Evolutionary conservation across 1,140 invertebrate species (phyloP).

Genomic region (Nephila pilipes): DNA sequence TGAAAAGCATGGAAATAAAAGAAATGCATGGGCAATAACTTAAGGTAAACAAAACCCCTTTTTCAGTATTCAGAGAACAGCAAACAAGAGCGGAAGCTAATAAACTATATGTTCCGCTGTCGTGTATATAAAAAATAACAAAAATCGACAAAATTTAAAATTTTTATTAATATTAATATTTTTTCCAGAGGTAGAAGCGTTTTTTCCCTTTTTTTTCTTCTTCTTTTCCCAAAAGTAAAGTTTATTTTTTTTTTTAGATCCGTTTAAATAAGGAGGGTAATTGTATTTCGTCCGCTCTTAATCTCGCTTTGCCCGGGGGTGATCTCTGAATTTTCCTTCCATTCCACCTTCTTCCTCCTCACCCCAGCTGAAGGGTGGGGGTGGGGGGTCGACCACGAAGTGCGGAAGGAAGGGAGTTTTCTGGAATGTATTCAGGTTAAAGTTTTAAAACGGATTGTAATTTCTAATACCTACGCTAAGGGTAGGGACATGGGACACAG

Average conservation of each 20-base stretch:
- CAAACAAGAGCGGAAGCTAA: conserved; percentile 11
- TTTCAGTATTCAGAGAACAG: neutral
- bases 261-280: conserved; percentile 67
- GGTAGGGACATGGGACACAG: too few species aligned
- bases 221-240: neutral
- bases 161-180: conserved; percentile 73
- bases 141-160: conserved; percentile 5
- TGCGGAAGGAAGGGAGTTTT: too few species aligned
- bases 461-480: too few species aligned
- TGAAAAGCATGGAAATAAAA: neutral
- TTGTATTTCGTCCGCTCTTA: conserved; percentile 65
- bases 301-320: conserved; percentile 43
- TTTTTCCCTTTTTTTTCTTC: too few species aligned
- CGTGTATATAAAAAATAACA: conserved; percentile 9
- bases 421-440: too few species aligned
- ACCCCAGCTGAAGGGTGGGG: too few species aligned
- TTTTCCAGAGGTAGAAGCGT: neutral
- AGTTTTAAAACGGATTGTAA: too few species aligned
- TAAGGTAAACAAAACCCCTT: conserved; percentile 26
- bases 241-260: conserved; percentile 53
- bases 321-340: neutral
- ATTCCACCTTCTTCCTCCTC: neutral
- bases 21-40: neutral
- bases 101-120: conserved; percentile 15
- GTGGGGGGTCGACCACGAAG: too few species aligned